phyloP scores from a whole-genome alignment of 2,888 invertebrate genomes.

The Tholera decimalis region DNA sequence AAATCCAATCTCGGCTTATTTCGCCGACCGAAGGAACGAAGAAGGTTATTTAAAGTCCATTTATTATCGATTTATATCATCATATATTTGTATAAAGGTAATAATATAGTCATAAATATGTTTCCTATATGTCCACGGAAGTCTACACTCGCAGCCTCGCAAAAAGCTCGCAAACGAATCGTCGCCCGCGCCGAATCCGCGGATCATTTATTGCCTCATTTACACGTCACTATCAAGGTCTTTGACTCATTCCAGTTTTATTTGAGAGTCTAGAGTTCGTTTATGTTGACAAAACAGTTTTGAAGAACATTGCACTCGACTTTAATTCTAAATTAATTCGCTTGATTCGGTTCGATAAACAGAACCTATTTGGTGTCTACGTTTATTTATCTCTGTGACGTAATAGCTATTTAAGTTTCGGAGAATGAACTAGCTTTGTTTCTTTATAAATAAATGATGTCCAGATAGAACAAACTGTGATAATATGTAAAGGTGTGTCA shows the following conservation, averaged over 20 bases:
- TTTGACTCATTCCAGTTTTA: slow-evolving; percentile 84
- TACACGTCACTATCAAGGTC: slow-evolving; percentile 87
- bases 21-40: not conserved
- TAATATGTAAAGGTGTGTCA: slow-evolving; percentile 6
- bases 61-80: slow-evolving; percentile 23
- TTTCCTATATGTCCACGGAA: slow-evolving; percentile 72
- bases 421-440: not conserved
- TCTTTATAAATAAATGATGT: not conserved
- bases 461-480: slow-evolving; percentile 4
- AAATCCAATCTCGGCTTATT: slow-evolving; percentile 2
- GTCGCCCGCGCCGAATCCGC: slow-evolving; percentile 67
- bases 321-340: slow-evolving; percentile 57
- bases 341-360: slow-evolving; percentile 39
- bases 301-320: slow-evolving; percentile 71
- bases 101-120: slow-evolving; percentile 44
- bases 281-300: slow-evolving; percentile 80
- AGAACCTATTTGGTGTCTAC: slow-evolving; percentile 22
- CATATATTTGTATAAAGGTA: slow-evolving; percentile 33
- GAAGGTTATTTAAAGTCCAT: slow-evolving; percentile 11
- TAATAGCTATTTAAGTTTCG: slow-evolving; percentile 21
- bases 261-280: slow-evolving; percentile 81
- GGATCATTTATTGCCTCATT: slow-evolving; percentile 81
- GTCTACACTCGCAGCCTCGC: slow-evolving; percentile 67
- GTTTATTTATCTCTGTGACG: slow-evolving; percentile 31
- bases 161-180: slow-evolving; percentile 60